Evolutionary conservation across 2,888 invertebrate species (phyloP), one percentile per base, ranked within the genome.

Genomic region (Drosophila flavopinicola): DNA sequence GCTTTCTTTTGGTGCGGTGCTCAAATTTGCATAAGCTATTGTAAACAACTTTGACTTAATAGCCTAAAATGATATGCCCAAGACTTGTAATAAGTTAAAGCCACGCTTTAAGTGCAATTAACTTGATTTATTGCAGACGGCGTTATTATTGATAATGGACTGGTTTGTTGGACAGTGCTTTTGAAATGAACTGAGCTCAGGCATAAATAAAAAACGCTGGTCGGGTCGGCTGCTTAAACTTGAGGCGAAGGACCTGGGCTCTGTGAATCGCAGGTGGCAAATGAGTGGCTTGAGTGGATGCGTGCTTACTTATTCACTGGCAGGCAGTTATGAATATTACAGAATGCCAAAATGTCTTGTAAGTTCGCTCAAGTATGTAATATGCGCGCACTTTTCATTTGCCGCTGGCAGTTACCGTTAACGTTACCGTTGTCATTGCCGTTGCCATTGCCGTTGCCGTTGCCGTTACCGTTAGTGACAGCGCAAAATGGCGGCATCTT

Each of bases 341-440:
- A 78, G 78, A 78, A 79, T 75, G 72, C 75, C 85, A 72, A 75
- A 84, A 79, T 78, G 70, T 85, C 79, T 82, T 79, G 79, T 70
- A 75, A 85, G 75, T 79, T 76, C 44, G 59, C 80, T 77, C 75
- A 74, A 68, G 80, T 80, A 80, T 79, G 78, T 80, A 78, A 84
- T 79, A 68, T 71, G 73, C 70, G 70, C 70, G 51, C 70, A 56
- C 80, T 77, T 78, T 78, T 78, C 72, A 83, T 83, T 77, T 73
- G 74, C 29, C 69, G 64, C 69, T 63, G 63, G 69, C 73, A 53
- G 76, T 72, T 56, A 61, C 52, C 29, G 58, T 45, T 48, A 25
- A 41, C 38, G 30, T 68, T 56, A 57, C 48, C 25, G 5, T 42
- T 41, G 10, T 6, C 33, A 58, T 66, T 66, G 44, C 53, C 44